Percentiles rank a stretch among this genome's conserved stretches.
Conservation (phyloP, 37 sponge, comb jelly and placozoan species). For the Crambe crambe region DNA sequence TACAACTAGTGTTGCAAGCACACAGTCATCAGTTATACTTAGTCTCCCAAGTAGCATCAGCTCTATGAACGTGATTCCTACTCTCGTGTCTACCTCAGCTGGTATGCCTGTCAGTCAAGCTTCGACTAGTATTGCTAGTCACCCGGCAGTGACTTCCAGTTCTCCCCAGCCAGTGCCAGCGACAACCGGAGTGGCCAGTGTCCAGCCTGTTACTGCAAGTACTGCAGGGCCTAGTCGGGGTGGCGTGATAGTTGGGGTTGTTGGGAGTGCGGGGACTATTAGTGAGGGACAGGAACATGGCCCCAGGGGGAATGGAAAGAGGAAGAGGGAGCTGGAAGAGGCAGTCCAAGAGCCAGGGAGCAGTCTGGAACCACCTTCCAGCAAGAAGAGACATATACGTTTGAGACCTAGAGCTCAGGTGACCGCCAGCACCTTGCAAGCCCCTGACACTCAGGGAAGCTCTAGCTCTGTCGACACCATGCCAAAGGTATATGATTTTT, state of each 20-base stretch:
- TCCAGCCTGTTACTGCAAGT: not conserved
- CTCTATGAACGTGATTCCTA: not conserved
- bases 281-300: not conserved
- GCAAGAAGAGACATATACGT: constrained; percentile 12
- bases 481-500: not conserved
- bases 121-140: not conserved
- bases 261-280: not conserved
- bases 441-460: constrained; percentile 34
- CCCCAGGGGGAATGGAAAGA: not conserved
- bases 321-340: constrained; percentile 8
- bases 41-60: not conserved
- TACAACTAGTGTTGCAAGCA: not conserved
- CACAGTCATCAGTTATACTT: too few species aligned
- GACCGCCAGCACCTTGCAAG: constrained; percentile 4
- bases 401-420: constrained; percentile 16
- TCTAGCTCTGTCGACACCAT: not conserved
- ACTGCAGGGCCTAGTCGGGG: not conserved
- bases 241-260: not conserved
- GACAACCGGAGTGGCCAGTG: not conserved
- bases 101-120: not conserved
- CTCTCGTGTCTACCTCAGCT: not conserved
- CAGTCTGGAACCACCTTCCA: constrained; percentile 31
- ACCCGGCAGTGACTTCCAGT: not conserved
- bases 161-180: not conserved
- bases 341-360: constrained; percentile 15